Base-by-base conservation (phyloP, 2,113 vertebrate species). In the Oophaga pumilio region DNA sequence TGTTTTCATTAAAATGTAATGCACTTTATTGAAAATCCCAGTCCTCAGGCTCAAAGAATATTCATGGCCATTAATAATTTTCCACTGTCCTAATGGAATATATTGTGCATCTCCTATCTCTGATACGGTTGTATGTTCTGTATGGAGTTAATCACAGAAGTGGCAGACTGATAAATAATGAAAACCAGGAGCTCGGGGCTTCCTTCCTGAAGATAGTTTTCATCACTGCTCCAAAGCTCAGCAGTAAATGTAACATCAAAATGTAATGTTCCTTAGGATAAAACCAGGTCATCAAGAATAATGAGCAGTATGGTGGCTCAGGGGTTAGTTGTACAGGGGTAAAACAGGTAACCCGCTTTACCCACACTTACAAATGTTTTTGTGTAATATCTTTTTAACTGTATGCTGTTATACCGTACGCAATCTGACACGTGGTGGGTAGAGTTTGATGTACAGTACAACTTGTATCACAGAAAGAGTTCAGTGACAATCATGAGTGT, bases 1-100 rank as follows among this genome's bases (percentile, higher is more conserved):
- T 79, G 11, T 53, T 57, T 79, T 79, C 53, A 79, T 79, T 79
- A 79, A 79, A 79, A 57, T 57, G 53, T 79, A 79, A 79, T 79
- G 76, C 76, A 79, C 76, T 57, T 57, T 57, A 57, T 56, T 15
- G 7, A 79, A 53, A 26, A 53, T 28, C 43, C 9, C 7, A 9
- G 53, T 79, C 76, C 50, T 24, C 1, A 22, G 52, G 52, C 50
- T 79, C 76, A 2, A 79, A 79, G 76, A 56, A 53, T 79, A 79
- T 57, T 53, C 53, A 79, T 56, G 28, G 76, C 52, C 24, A 57
- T 79, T 56, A 56, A 79, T 79, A 79, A 79, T 56, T 79, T 79
- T 53, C n/a, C 14, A 26, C 18, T 79, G 76, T 57, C 14, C 52
- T 28, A 26, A 79, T 56, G 52, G 22, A 77, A n/a, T 56, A 10